These are phyloP conservation scores for Hirtodrosophila trivittata DNA, from an alignment of 2,888 invertebrate species.

Conservation along the genomic window DNA sequence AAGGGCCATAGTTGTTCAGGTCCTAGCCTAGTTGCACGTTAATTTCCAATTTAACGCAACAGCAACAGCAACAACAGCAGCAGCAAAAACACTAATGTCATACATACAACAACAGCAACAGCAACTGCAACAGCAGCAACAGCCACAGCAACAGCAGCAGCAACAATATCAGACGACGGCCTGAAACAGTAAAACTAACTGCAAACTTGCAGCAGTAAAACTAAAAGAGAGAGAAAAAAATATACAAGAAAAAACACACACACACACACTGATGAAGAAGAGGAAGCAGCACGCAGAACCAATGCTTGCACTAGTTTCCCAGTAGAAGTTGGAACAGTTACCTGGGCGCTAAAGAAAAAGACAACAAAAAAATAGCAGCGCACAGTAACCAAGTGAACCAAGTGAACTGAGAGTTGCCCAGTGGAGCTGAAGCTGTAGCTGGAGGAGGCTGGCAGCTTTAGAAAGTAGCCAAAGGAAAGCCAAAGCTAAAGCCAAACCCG, in stretches of 20 bases:
- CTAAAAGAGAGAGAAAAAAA: slow-evolving; percentile 7
- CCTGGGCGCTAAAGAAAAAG: slow-evolving; percentile 68
- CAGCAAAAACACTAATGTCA: slow-evolving; percentile 61
- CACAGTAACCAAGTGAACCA: slow-evolving; percentile 55
- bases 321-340: slow-evolving; percentile 67
- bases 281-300: slow-evolving; percentile 23
- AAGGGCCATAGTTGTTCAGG: slow-evolving; percentile 63
- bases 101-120: slow-evolving; percentile 54
- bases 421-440: slow-evolving; percentile 9
- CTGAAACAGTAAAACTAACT: slow-evolving; percentile 72
- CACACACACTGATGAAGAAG: not conserved
- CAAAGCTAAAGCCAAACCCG: slow-evolving; percentile 60
- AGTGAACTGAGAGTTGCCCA: slow-evolving; percentile 26
- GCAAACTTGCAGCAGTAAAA: slow-evolving; percentile 66
- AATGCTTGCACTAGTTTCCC: slow-evolving; percentile 73
- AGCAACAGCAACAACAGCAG: slow-evolving; percentile 28
- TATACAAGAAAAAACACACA: slow-evolving; percentile 18
- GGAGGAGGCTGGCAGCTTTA: slow-evolving; percentile 52
- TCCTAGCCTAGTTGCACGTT: slow-evolving; percentile 73
- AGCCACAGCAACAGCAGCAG: slow-evolving; percentile 30
- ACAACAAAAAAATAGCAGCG: slow-evolving; percentile 13
- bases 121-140: slow-evolving; percentile 23
- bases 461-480: slow-evolving; percentile 65
- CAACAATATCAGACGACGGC: slow-evolving; percentile 23
- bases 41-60: slow-evolving; percentile 74